Evolutionary conservation across 23 tunicate genomes (phyloP).

Genomic region (Trididemnum clinides): DNA sequence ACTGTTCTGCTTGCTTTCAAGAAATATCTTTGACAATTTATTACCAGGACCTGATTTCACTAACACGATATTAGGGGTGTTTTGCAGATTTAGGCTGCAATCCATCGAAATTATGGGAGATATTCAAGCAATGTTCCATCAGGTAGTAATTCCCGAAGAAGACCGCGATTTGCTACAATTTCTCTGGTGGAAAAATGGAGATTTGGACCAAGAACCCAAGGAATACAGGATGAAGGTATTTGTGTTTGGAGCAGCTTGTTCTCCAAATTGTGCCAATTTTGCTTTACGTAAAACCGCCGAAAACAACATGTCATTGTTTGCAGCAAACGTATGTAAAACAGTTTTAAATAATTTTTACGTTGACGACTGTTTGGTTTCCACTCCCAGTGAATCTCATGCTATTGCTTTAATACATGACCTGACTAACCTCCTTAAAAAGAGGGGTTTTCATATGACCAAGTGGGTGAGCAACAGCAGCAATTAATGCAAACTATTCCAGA

Average conservation of each 20-base stretch:
- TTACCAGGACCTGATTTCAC: not conserved
- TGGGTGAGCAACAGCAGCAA: not conserved
- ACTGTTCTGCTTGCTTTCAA: not conserved
- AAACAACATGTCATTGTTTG: not conserved
- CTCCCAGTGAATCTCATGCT: not conserved
- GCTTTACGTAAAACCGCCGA: not conserved
- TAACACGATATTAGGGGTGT: not conserved
- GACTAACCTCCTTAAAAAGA: not conserved
- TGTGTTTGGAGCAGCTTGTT: not conserved
- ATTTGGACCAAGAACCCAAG: not conserved
- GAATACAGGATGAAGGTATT: not conserved
- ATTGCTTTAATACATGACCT: not conserved
- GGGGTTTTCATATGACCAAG: not conserved
- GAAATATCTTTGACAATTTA: not conserved
- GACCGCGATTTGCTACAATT: not conserved
- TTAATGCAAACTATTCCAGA: no score
- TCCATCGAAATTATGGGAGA: not conserved
- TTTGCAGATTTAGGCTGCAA: not conserved
- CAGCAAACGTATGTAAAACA: not conserved
- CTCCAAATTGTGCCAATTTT: not conserved
- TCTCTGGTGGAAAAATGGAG: constrained; percentile 4
- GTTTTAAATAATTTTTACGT: not conserved
- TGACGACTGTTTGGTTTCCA: not conserved
- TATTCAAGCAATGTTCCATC: constrained; percentile 11
- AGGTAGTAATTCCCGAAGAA: not conserved